A percentile compares a stretch with the other conserved stretches of the same genome.
Evolutionary conservation across 92 coral and sea anemone genomes (phyloP).

Genomic region (Porites evermanni): DNA sequence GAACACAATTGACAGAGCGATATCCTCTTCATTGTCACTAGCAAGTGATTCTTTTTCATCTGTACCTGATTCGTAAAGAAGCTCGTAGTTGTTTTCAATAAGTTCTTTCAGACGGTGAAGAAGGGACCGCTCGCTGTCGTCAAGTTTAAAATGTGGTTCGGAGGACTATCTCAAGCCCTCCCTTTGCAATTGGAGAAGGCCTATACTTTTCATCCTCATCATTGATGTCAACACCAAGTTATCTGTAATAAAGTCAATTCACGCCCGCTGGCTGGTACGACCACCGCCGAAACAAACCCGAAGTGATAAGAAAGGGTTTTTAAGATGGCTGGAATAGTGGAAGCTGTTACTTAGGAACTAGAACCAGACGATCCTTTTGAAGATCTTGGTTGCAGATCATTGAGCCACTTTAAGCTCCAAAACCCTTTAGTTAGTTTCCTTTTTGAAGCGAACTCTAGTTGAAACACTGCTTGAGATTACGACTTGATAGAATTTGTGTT

Average conservation of each 20-base stretch:
- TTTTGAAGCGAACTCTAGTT: too few relatives aligned
- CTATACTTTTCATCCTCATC: neutral
- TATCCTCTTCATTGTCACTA: constrained; percentile 9
- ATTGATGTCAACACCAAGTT: constrained; percentile 3
- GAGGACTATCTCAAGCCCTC: neutral
- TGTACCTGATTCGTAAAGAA: too few relatives aligned
- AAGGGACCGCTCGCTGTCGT: neutral
- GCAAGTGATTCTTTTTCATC: neutral
- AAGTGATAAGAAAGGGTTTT: constrained; percentile 10
- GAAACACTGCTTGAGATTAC: too few relatives aligned
- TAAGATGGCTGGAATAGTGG: constrained; percentile 17
- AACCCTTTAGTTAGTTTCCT: too few relatives aligned
- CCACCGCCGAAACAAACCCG: neutral
- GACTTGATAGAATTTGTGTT: too few relatives aligned
- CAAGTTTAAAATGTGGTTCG: neutral
- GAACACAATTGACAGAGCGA: too few relatives aligned
- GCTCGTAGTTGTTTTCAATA: too few relatives aligned
- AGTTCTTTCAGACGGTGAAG: neutral
- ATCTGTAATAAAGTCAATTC: neutral
- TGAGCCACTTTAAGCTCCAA: too few relatives aligned
- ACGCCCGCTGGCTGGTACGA: neutral
- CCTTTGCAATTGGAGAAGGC: too few relatives aligned
- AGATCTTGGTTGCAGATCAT: neutral
- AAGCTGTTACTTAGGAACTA: neutral
- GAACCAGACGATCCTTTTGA: constrained; percentile 2